Percentiles rank a stretch among this genome's conserved stretches.
Evolutionary conservation across 2,888 invertebrate species (phyloP).

Genomic region (Hydrotaea cyrtoneurina): DNA sequence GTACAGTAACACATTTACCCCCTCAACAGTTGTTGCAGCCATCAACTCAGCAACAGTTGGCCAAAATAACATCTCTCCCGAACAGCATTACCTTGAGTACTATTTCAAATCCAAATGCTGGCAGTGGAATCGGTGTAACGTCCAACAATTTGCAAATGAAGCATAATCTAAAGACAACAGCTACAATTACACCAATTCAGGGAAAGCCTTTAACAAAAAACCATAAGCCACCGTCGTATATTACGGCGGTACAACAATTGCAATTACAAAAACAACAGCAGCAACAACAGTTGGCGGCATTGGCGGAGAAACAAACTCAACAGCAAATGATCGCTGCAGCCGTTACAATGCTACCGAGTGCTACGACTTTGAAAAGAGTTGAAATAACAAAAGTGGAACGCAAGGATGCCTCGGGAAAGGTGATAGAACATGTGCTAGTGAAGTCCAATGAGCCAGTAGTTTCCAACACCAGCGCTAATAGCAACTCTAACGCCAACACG

Average conservation of each 20-base stretch:
- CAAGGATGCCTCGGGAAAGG: conserved; percentile 63
- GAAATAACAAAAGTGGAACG: conserved; percentile 71
- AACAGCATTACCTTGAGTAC: conserved; percentile 76
- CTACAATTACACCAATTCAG: conserved; percentile 81
- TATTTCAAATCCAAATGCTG: conserved; percentile 68
- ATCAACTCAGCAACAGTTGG: conserved; percentile 70
- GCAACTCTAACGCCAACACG: conserved; percentile 40
- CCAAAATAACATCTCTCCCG: conserved; percentile 74
- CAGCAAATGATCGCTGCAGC: conserved; percentile 77
- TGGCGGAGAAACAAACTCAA: conserved; percentile 69
- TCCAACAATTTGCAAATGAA: conserved; percentile 69
- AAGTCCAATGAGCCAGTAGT: conserved; percentile 55
- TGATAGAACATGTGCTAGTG: conserved; percentile 57
- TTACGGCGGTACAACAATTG: conserved; percentile 76
- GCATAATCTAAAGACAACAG: conserved; percentile 73
- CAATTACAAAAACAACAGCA: conserved; percentile 77
- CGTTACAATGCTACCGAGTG: conserved; percentile 81
- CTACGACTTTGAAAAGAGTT: conserved; percentile 76
- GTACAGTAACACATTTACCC: conserved; percentile 82
- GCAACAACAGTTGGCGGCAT: conserved; percentile 65
- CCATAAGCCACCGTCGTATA: conserved; percentile 78
- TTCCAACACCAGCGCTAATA: conserved; percentile 23
- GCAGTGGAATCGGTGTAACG: conserved; percentile 58
- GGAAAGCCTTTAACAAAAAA: conserved; percentile 78
- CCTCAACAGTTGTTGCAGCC: conserved; percentile 70